Evolutionary conservation across 92 coral and sea anemone genomes (phyloP).

Genomic region (Isaurus tuberculatus): DNA sequence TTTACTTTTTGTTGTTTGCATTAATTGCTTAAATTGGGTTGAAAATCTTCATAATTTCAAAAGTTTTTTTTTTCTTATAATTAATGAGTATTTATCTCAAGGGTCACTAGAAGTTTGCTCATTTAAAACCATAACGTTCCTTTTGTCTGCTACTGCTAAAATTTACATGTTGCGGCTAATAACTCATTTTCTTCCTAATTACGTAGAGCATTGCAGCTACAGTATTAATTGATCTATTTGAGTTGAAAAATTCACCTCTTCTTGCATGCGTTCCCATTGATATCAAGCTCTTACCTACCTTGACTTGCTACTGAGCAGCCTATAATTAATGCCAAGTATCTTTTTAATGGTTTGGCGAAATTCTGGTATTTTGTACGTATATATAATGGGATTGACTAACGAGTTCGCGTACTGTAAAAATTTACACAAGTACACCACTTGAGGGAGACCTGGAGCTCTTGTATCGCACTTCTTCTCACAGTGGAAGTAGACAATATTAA

Average conservation of each 20-base stretch:
- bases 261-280: background rate
- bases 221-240: too few species aligned
- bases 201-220: too few species aligned
- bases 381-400: conserved; percentile 33
- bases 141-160: too few species aligned
- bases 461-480: conserved; percentile 11
- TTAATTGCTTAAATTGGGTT: too few species aligned
- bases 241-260: background rate
- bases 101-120: too few species aligned
- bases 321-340: conserved; percentile 32
- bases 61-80: too few species aligned
- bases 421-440: conserved; percentile 40
- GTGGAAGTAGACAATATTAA: conserved; percentile 31
- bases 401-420: conserved; percentile 43
- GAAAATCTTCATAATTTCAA: too few species aligned
- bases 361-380: conserved; percentile 43
- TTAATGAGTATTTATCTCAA: too few species aligned
- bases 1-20: too few species aligned
- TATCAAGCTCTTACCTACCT: background rate
- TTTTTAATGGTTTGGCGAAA: conserved; percentile 32
- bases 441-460: background rate
- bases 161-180: too few species aligned
- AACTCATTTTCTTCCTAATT: too few species aligned
- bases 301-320: conserved; percentile 33
- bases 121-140: too few species aligned